Evolutionary conservation across 2,888 invertebrate species (phyloP).

Genomic region (Antheraea yamamai): DNA sequence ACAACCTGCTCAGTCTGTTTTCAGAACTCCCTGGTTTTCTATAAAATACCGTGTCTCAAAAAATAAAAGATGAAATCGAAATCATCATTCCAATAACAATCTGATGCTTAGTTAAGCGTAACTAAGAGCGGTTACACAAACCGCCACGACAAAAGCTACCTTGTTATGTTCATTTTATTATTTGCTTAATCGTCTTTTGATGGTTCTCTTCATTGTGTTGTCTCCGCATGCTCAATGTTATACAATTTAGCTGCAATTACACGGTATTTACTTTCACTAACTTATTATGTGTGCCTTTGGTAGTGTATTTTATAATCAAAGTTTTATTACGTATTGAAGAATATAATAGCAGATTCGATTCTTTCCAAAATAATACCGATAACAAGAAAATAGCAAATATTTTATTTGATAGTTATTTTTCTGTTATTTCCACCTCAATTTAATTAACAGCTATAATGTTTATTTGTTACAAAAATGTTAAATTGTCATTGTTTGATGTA

Average conservation of each 20-base stretch:
- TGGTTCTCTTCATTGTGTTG: slow-evolving; percentile 58
- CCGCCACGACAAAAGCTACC: slow-evolving; percentile 49
- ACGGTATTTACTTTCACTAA: slow-evolving; percentile 61
- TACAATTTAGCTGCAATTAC: slow-evolving; percentile 59
- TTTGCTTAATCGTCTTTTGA: slow-evolving; percentile 69
- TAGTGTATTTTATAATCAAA: slow-evolving; percentile 4
- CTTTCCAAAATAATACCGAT: neutral
- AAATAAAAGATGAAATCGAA: slow-evolving; percentile 17
- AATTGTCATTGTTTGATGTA: too few relatives aligned
- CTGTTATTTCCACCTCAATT: too few relatives aligned
- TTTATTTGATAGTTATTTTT: neutral
- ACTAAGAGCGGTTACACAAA: slow-evolving; percentile 57
- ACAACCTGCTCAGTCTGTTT: neutral
- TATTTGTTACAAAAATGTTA: too few relatives aligned
- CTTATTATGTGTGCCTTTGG: slow-evolving; percentile 31
- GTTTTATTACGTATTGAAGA: slow-evolving; percentile 2
- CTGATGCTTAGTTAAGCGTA: slow-evolving; percentile 50
- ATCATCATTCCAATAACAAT: slow-evolving; percentile 22
- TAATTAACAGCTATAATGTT: too few relatives aligned
- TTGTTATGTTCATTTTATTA: slow-evolving; percentile 57
- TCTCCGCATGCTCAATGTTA: slow-evolving; percentile 45
- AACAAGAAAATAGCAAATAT: neutral
- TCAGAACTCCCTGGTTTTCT: neutral
- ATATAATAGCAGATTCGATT: neutral
- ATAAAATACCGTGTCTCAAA: neutral